phyloP scores from a whole-genome alignment of 92 coral and sea anemone genomes.

The Zoanthus solanderi region DNA sequence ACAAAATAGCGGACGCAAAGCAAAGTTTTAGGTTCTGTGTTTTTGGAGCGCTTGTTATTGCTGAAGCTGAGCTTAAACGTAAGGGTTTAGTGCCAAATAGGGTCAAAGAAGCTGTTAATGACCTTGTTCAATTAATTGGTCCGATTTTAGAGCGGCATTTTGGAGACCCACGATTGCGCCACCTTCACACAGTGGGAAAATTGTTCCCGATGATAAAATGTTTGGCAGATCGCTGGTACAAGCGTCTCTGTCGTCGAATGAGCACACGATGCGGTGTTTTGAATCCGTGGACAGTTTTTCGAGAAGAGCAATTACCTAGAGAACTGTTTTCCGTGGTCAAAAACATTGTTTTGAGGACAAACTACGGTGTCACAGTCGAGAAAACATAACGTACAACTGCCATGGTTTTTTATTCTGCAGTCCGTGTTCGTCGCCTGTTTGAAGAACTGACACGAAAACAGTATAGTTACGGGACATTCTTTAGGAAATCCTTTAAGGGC shows the following conservation, averaged over 20 bases:
- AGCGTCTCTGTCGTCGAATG: constrained; percentile 11
- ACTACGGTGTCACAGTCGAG: neutral
- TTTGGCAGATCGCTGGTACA: constrained; percentile 6
- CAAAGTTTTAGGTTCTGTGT: no score
- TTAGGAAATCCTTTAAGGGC: constrained; percentile 1
- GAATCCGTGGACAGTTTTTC: no score
- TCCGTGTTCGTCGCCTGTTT: neutral
- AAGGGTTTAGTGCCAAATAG: no score
- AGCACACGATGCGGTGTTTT: neutral
- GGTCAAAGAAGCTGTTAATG: no score
- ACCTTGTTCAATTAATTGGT: neutral
- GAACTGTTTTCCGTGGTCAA: no score
- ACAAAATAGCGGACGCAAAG: no score
- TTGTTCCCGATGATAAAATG: neutral
- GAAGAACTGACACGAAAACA: constrained; percentile 1
- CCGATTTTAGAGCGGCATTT: constrained; percentile 1
- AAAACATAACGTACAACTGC: constrained; percentile 4
- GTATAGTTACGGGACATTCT: neutral
- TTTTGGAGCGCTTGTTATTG: no score
- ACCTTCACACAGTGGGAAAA: neutral
- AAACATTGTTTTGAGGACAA: neutral
- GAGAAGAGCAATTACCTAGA: no score
- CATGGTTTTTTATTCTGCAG: constrained; percentile 11
- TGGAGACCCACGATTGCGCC: constrained; percentile 7
- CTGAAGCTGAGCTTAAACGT: no score